A percentile compares a stretch with the other conserved stretches of the same genome.
Evolutionary conservation across 1,140 invertebrate species (phyloP).

Genomic region (Cepaea nemoralis): DNA sequence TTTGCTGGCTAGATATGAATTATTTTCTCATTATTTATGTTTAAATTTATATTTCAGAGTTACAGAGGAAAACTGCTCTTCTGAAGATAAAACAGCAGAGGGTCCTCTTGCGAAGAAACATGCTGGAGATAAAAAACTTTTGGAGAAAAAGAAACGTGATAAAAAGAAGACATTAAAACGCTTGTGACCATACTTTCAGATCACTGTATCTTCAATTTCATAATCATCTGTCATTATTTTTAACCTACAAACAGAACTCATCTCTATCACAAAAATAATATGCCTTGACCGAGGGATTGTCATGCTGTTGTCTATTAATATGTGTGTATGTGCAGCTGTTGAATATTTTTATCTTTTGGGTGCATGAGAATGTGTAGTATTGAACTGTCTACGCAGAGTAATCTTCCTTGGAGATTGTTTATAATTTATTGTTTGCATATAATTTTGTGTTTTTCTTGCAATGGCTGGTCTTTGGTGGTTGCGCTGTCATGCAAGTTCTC

Average conservation of each 20-base stretch:
- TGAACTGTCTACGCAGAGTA: neutral
- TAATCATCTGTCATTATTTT: neutral
- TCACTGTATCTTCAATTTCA: neutral
- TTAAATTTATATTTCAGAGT: slow-evolving; percentile 36
- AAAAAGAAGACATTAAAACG: slow-evolving; percentile 89
- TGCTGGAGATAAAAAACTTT: slow-evolving; percentile 83
- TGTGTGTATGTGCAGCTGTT: neutral
- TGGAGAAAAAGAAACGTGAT: slow-evolving; percentile 81
- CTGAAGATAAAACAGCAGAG: slow-evolving; percentile 61
- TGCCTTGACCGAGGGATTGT: neutral
- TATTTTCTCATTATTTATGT: neutral
- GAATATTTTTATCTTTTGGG: neutral
- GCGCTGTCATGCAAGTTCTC: too few species aligned
- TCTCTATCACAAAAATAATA: neutral
- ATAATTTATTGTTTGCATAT: too few species aligned
- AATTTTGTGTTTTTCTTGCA: too few species aligned
- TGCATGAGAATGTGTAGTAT: neutral
- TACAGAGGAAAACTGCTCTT: slow-evolving; percentile 44
- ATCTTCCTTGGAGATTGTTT: neutral
- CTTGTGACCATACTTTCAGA: slow-evolving; percentile 78
- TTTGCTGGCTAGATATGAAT: neutral
- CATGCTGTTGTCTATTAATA: neutral
- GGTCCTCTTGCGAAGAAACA: slow-evolving; percentile 87
- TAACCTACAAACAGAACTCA: neutral
- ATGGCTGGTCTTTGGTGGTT: too few species aligned